Evolutionary conservation across 2,113 vertebrate genomes (phyloP).

Genomic region (Hyaena hyaena): DNA sequence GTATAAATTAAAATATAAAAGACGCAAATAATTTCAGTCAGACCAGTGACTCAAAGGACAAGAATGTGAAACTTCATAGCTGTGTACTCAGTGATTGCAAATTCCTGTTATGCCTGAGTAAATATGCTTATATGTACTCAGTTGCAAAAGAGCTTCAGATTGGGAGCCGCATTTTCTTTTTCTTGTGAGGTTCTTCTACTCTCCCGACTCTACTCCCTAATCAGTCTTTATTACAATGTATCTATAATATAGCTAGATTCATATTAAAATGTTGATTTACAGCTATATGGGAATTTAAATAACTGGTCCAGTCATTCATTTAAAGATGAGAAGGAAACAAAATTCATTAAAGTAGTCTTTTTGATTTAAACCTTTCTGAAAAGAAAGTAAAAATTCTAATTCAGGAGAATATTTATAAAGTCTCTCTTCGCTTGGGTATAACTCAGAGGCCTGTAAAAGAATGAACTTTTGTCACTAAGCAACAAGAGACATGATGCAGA

Average conservation of each 20-base stretch:
- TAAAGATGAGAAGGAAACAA: constrained; percentile 15
- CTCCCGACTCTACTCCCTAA: neutral
- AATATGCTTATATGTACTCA: neutral
- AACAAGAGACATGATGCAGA: neutral
- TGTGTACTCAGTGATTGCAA: neutral
- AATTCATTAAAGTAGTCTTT: neutral
- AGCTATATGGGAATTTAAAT: neutral
- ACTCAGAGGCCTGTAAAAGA: neutral
- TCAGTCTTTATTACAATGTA: neutral
- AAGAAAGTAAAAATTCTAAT: neutral
- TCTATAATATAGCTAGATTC: neutral
- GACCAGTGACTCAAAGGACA: neutral
- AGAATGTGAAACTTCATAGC: neutral
- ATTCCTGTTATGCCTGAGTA: neutral
- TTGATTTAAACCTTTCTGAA: neutral
- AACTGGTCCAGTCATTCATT: neutral
- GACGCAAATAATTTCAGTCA: neutral
- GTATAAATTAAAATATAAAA: neutral
- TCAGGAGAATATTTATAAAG: neutral
- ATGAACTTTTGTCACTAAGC: neutral
- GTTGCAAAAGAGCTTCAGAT: neutral
- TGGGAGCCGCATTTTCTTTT: neutral
- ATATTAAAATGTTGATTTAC: neutral
- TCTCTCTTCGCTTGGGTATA: neutral
- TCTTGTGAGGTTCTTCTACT: neutral